Percentiles rank a stretch among this genome's conserved stretches.
Evolutionary conservation across 2,888 invertebrate genomes (phyloP).

Genomic region (Pelosia muscerda): DNA sequence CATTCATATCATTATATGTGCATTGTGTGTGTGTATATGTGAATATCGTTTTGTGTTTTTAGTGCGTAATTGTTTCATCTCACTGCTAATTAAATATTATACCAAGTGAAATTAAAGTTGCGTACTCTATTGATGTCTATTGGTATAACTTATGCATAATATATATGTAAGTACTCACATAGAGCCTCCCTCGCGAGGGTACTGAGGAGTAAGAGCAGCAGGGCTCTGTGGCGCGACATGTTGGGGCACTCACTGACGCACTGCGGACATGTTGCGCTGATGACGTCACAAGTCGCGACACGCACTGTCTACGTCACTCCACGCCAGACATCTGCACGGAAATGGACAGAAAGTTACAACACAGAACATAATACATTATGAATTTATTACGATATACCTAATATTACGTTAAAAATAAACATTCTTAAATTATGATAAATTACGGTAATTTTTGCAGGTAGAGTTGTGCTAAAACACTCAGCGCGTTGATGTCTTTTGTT

Average conservation of each 20-base stretch:
- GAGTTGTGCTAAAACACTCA: background rate
- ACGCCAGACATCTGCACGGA: slow-evolving; percentile 37
- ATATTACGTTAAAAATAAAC: background rate
- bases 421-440: background rate
- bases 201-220: slow-evolving; percentile 30
- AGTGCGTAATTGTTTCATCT: background rate
- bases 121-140: background rate
- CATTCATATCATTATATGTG: background rate
- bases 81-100: background rate
- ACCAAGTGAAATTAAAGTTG: background rate
- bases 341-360: slow-evolving; percentile 7
- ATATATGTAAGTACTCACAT: slow-evolving; percentile 34
- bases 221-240: slow-evolving; percentile 34
- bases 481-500: slow-evolving; percentile 44
- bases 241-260: slow-evolving; percentile 29
- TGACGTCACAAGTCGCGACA: slow-evolving; percentile 20
- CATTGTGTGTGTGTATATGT: background rate
- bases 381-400: background rate
- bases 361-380: background rate
- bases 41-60: too few species aligned
- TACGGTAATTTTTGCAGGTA: background rate
- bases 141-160: background rate
- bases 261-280: slow-evolving; percentile 37
- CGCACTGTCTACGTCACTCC: slow-evolving; percentile 34
- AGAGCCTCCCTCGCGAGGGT: slow-evolving; percentile 21